phyloP scores from a whole-genome alignment of 1,140 invertebrate species.

The Euglossa dilemma region DNA sequence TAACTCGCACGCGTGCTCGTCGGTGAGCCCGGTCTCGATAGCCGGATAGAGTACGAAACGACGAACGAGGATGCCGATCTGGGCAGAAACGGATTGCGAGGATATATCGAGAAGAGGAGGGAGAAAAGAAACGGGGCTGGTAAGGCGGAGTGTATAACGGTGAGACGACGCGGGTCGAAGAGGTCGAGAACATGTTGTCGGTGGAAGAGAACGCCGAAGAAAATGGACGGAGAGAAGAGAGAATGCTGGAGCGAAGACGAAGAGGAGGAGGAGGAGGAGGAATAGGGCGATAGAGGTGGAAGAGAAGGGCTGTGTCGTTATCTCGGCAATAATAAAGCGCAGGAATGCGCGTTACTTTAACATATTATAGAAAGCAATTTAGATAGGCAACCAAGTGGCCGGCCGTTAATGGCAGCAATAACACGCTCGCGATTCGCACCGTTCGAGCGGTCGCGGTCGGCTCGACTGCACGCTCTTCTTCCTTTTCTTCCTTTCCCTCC shows the following conservation, averaged over 20 bases:
- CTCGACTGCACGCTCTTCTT: neutral
- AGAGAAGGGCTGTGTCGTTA: slow-evolving; percentile 39
- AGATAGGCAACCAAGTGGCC: slow-evolving; percentile 59
- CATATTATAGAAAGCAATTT: slow-evolving; percentile 72
- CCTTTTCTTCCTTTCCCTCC: neutral
- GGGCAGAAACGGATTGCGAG: too few species aligned
- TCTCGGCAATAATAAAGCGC: slow-evolving; percentile 62
- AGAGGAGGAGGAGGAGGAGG: neutral
- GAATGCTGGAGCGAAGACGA: neutral
- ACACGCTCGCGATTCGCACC: slow-evolving; percentile 55
- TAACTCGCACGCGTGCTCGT: too few species aligned
- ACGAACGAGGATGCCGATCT: too few species aligned
- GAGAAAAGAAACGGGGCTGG: slow-evolving; percentile 1
- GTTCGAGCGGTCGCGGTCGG: neutral
- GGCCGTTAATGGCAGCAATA: slow-evolving; percentile 64
- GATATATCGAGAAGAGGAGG: neutral
- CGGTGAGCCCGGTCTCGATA: too few species aligned
- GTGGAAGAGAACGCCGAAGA: slow-evolving; percentile 9
- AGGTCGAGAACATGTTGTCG: neutral
- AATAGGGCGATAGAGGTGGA: neutral
- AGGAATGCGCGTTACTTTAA: slow-evolving; percentile 70
- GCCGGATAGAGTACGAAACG: too few species aligned
- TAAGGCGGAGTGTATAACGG: neutral
- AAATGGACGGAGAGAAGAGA: slow-evolving; percentile 10
- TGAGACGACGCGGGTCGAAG: slow-evolving; percentile 3